phyloP scores from a whole-genome alignment of 1,140 invertebrate genomes.

The Tetragonula clypearis region DNA sequence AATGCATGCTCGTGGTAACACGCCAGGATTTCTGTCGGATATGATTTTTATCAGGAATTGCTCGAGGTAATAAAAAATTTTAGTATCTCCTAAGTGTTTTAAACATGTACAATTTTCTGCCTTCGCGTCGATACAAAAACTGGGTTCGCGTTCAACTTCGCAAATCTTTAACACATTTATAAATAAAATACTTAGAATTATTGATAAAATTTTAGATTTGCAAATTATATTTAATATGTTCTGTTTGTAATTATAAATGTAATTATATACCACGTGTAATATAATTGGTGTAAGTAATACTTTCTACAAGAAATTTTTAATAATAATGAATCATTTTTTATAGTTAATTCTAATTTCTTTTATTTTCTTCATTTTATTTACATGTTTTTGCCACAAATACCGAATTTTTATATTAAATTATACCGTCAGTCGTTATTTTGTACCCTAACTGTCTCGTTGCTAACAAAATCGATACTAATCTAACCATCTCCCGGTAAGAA shows the following conservation, averaged over 20 bases:
- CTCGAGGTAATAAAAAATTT: neutral
- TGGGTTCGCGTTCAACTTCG: neutral
- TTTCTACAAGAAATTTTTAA: neutral
- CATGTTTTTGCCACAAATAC: neutral
- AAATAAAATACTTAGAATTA: neutral
- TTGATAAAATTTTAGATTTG: neutral
- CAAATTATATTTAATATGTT: neutral
- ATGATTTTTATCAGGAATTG: neutral
- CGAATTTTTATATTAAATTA: neutral
- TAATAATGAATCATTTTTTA: neutral
- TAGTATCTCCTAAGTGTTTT: neutral
- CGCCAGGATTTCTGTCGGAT: neutral
- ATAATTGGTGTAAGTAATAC: neutral
- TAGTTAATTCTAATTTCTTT: neutral
- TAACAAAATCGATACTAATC: conserved; percentile 50
- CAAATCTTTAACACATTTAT: no score
- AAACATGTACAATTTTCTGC: neutral
- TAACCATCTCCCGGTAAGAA: conserved; percentile 45
- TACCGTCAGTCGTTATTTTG: neutral
- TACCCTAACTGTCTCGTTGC: neutral
- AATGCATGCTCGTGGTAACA: neutral
- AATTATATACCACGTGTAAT: neutral
- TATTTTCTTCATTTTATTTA: neutral
- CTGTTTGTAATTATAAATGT: neutral
- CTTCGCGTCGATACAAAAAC: neutral